These are phyloP conservation scores for Rhodophaea formosa DNA, from an alignment of 2,888 invertebrate genomes.

Conservation along the genomic window DNA sequence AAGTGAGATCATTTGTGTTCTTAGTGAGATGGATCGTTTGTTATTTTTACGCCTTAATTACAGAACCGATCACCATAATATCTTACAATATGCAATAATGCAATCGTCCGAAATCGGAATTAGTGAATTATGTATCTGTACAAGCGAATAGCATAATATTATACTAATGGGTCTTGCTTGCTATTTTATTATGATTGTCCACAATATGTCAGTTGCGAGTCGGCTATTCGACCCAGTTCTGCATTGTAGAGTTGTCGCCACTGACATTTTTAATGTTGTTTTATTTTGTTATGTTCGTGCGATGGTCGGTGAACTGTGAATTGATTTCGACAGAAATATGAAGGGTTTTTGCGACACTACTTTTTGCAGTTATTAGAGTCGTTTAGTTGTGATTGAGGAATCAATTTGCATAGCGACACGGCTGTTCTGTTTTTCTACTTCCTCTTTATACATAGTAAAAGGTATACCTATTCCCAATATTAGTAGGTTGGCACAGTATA, in stretches of 20 bases:
- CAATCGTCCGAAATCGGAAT: too few relatives aligned
- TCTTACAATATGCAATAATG: too few relatives aligned
- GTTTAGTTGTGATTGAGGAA: neutral
- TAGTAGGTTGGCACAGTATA: too few relatives aligned
- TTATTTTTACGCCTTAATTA: too few relatives aligned
- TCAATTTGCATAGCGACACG: slow-evolving; percentile 8
- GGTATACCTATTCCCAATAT: too few relatives aligned
- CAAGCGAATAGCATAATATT: too few relatives aligned
- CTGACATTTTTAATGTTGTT: neutral
- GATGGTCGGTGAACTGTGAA: slow-evolving; percentile 7
- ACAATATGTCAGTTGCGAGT: neutral
- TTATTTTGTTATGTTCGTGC: slow-evolving; percentile 9
- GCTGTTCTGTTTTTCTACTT: neutral
- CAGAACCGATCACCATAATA: too few relatives aligned
- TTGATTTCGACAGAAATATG: slow-evolving; percentile 13
- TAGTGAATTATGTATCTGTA: too few relatives aligned
- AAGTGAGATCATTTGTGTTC: too few relatives aligned
- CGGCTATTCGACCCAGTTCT: slow-evolving; percentile 4
- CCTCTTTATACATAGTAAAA: too few relatives aligned
- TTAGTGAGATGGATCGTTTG: too few relatives aligned
- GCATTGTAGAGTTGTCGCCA: neutral
- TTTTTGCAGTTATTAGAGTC: neutral
- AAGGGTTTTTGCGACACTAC: slow-evolving; percentile 10
- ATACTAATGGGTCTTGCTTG: too few relatives aligned
- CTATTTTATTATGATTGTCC: neutral